Evolutionary conservation across 2,797 vertebrate species (phyloP), one percentile per base, ranked within the genome.

Genomic region (Austrolebias charrua): DNA sequence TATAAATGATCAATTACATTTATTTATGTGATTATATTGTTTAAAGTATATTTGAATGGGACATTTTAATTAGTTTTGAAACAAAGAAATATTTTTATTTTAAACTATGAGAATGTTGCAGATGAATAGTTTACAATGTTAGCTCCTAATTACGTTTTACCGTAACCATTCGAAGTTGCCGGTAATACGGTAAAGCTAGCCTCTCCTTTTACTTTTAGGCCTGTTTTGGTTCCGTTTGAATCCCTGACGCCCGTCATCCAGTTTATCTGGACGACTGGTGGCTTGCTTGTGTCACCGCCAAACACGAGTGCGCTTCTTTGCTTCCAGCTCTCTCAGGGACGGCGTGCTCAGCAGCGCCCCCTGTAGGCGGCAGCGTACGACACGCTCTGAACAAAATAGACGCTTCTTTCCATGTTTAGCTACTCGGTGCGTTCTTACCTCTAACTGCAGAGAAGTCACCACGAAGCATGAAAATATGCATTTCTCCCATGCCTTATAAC

Each of bases 401-500:
- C 60, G 67, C 65, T 48, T 35, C 66, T 29, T 44, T 43, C 35
- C 24, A 24, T 28, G 33, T 53, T 10, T 24, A 4, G 8, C 33
- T 55, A 19, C 48, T 50, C 33, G 31, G 14, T 53, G 66, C 1
- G 69, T 58, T 73, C 66, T 42, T 24, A 14, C 55, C 50, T 54
- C n/a, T 55, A 47, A 69, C 60, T 57, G 58, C 47, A 61, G 64
- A 76, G 45, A 71, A 58, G 48, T 60, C 44, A 55, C 19, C 63
- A 33, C 46, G 47, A 64, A 47, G 55, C 60, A 49, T 40, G 48
- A 60, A 78, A 65, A 85, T 86, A 83, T 86, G 80, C 86, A 88
- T 73, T 72, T 52, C 68, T 64, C 51, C 38, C 40, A 31, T 56
- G 79, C 84, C 87, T 90, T 89, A 85, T 60, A 14, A 76, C 61